phyloP scores from a whole-genome alignment of 1,140 invertebrate species.

The Trachelipus rathkii region DNA sequence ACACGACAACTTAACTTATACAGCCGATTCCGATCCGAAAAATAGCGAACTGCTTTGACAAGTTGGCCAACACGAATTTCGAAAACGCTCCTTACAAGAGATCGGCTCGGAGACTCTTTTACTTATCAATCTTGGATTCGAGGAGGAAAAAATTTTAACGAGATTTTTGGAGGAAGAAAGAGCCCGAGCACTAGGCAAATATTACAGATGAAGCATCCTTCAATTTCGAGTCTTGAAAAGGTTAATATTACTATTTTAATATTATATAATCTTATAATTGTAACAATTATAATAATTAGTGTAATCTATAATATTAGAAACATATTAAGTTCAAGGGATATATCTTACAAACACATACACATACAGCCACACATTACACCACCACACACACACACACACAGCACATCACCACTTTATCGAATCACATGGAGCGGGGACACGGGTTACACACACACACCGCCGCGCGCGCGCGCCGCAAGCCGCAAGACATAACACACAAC shows the following conservation, averaged over 20 bases:
- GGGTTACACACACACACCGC: too few species aligned
- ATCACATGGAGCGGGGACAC: too few species aligned
- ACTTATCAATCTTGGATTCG: slow-evolving; percentile 90
- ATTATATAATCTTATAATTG: too few species aligned
- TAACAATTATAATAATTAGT: too few species aligned
- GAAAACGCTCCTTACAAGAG: slow-evolving; percentile 77
- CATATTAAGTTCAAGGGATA: too few species aligned
- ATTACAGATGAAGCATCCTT: slow-evolving; percentile 70
- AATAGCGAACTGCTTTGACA: slow-evolving; percentile 70
- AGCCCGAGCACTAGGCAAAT: slow-evolving; percentile 67
- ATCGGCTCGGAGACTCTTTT: slow-evolving; percentile 65
- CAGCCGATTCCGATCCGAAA: slow-evolving; percentile 73
- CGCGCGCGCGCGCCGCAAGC: too few species aligned
- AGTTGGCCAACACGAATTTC: slow-evolving; percentile 68
- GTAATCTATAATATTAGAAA: too few species aligned
- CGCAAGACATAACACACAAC: too few species aligned
- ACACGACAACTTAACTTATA: slow-evolving; percentile 77
- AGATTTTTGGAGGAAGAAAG: slow-evolving; percentile 69
- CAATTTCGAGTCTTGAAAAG: slow-evolving; percentile 68
- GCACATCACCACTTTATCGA: too few species aligned
- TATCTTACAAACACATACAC: too few species aligned
- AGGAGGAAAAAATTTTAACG: slow-evolving; percentile 73
- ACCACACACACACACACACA: too few species aligned
- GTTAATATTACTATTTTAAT: slow-evolving; percentile 55
- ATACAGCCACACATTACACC: too few species aligned